Conservation (phyloP, 2,888 invertebrate species). For the Rhimphoctona megacephalus region DNA sequence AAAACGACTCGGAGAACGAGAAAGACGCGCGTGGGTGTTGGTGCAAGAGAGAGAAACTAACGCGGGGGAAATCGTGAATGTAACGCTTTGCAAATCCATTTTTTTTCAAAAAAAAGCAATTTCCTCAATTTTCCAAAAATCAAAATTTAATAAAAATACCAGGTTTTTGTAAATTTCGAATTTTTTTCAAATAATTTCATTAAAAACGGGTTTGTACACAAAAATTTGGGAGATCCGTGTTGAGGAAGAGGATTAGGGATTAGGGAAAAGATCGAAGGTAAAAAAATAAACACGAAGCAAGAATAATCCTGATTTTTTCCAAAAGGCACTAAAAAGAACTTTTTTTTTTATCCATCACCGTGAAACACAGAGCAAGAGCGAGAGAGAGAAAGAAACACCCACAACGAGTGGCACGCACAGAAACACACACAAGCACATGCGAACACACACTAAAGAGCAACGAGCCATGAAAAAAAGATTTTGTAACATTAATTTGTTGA, state of each 20-base stretch:
- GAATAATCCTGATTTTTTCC: conserved; percentile 12
- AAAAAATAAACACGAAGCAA: background rate
- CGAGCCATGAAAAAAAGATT: background rate
- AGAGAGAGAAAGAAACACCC: conserved; percentile 51
- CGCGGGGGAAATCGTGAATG: conserved; percentile 47
- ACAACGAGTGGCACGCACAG: conserved; percentile 50
- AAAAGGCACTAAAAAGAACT: conserved; percentile 1
- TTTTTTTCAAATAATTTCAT: background rate
- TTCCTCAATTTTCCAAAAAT: background rate
- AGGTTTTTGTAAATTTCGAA: background rate
- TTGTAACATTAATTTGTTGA: background rate
- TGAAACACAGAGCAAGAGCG: conserved; percentile 42
- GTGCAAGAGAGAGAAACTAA: conserved; percentile 31
- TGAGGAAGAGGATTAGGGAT: background rate
- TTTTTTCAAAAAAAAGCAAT: background rate
- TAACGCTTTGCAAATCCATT: conserved; percentile 34
- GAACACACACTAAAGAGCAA: conserved; percentile 15
- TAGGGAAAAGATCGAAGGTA: conserved; percentile 11
- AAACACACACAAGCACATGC: conserved; percentile 69
- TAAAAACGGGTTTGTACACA: background rate
- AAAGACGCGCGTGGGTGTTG: conserved; percentile 78
- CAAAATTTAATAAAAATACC: background rate
- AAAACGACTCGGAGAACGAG: conserved; percentile 32
- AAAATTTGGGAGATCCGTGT: background rate
- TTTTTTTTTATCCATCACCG: conserved; percentile 50